Evolutionary conservation across 2,113 vertebrate genomes (phyloP), one percentile per base, ranked within the genome.

Genomic region (Tursiops truncatus): DNA sequence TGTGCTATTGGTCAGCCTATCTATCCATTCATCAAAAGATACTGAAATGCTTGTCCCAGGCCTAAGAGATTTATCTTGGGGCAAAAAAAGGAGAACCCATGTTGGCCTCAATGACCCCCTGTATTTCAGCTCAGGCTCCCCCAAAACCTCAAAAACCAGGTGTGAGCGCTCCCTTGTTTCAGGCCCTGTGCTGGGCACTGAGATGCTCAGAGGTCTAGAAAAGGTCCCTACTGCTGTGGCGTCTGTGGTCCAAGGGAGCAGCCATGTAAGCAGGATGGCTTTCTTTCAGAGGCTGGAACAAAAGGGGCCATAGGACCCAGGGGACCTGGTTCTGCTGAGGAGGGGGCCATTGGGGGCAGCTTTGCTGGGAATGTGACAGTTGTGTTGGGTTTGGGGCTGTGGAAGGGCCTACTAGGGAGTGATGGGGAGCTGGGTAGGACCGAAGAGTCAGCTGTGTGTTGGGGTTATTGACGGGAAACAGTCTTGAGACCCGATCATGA

Each of bases 401-500:
- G 79, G 5, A 85, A 41, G 36, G 90, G 18, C 11, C 25, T 10
- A 2, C 20, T 23, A 6, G 18, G 21, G 5, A 31, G 36, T 28
- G 74, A 26, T 1, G 1, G 71, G 53, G 8, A 47, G 11, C 0
- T 2, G n/a, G 6, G n/a, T 1, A 56, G 41, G 60, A 36, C 44
- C 7, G 20, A 73, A 70, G 38, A 60, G 36, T 36, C 26, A 17
- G 79, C 12, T 6, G 0, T 18, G 11, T 25, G n/a, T 3, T 23
- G 85, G 63, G n/a, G 28, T 1, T 9, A 11, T 14, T 3, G 20
- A 73, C 8, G 28, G n/a, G 65, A 28, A 74, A 36, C 18, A 14
- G 56, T 20, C 0, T 13, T 17, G 47, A 17, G 62, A n/a, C 7
- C 12, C 1, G 1, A 18, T 63, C 8, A 33, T 0, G 23, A 33